Base-by-base conservation (phyloP, 1,140 invertebrate species). In the Cydia amplana region DNA sequence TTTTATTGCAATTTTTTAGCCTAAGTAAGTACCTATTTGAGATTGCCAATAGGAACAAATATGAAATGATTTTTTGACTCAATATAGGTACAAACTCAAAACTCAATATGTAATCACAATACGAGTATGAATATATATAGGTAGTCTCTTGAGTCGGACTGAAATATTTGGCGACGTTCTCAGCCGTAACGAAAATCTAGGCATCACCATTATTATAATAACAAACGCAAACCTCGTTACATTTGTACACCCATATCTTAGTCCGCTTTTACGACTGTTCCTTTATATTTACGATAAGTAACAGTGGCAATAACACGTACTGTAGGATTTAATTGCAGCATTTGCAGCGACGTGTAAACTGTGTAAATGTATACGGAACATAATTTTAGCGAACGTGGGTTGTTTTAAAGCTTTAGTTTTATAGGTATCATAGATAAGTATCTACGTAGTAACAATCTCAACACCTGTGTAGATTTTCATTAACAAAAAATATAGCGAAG, bases 261-360 rank as follows among this genome's bases (percentile, higher is more conserved):
- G 5, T 18, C 16, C 7, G n/a, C 16, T 7, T 20, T 55, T 55
- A 55, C 46, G 46, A 49, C 16, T 55, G 51, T 1, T 55, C 49
- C 51, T 18, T 55, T 55, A 55, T 7, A 55, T 55, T 55, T 55
- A 55, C 51, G 51, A 55, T 55, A 55, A 20, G 51, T 55, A 18
- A 55, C 5, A n/a, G 51, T 55, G 51, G 51, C 51, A 55, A 18
- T 55, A 55, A 55, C 16, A 55, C 51, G 51, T 18, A 18, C 4
- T 55, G 43, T 46, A 55, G 4, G 10, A 55, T 55, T 55, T 18
- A 55, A 55, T 55, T 55, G 51, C 51, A 49, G 16, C n/a, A 55
- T 18, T 55, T 55, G 51, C 51, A 49, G 2, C n/a, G 1, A 55
- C 18, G 51, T 18, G 10, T 55, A 55, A 14, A 46, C 1, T 32